Base-by-base conservation (phyloP, 2,113 vertebrate genomes). In the Neogobius melanostomus region DNA sequence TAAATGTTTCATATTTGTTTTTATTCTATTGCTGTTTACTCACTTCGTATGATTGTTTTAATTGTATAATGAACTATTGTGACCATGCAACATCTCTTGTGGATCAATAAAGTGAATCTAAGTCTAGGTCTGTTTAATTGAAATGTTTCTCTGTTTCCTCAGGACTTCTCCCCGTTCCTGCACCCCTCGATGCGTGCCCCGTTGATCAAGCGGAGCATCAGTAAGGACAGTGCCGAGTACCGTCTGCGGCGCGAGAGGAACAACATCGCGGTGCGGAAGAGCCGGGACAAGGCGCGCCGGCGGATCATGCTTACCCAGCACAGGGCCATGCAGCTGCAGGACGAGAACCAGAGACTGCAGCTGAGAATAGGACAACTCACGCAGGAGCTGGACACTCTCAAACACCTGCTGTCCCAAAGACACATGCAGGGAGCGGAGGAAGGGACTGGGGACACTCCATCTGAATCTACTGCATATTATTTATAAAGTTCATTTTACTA, bases 251-350 rank as follows among this genome's bases (percentile, higher is more conserved):
- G 95, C 0, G 95, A 96, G 80, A 92, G 95, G 70, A 97, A 97
- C 91, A 97, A 97, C 87, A 90, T 96, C 0, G 95, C 95, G 0
- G 95, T 97, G 80, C 93, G 95, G 63, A 97, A 96, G 87, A 97
- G 95, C 83, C 91, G 95, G 1, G 95, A 96, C 91, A 96, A 96
- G 78, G 95, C 95, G 46, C 95, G 96, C 65, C 83, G 95, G 16
- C 91, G 95, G 69, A 94, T 95, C 66, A 71, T 92, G 88, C 90
- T 95, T 87, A 97, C 95, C 1, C 95, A 96, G 86, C 95, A 96
- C 83, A 94, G 93, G 68, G 95, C 94, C 66, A 3, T 94, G 79
- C 95, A 96, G 79, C 94, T 96, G 79, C 93, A 95, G 89, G 93
- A 95, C 0, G 95, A 97, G 65, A 97, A 97, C 44, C 94, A 95